Evolutionary conservation across 92 coral and sea anemone species (phyloP).

Genomic region (Porites rus): DNA sequence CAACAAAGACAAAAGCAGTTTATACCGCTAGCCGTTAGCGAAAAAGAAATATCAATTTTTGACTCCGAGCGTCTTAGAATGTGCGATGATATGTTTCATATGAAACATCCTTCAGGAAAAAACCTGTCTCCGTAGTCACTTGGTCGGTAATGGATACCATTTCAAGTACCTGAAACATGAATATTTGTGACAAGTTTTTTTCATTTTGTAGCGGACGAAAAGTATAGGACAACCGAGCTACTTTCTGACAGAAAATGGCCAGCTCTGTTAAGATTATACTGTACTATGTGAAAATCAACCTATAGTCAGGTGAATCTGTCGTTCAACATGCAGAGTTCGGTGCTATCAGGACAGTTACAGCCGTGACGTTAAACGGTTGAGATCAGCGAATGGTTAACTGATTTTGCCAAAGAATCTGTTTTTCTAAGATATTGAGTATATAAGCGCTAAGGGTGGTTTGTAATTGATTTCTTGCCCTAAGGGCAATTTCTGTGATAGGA

Average conservation of each 20-base stretch:
- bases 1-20: neutral
- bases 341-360: neutral
- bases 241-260: too few species aligned
- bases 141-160: neutral
- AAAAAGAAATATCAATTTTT: neutral
- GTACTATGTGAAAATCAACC: too few species aligned
- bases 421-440: too few species aligned
- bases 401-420: neutral
- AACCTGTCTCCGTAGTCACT: neutral
- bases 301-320: too few species aligned
- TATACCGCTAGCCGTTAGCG: neutral
- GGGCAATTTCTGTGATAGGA: too few species aligned
- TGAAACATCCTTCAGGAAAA: constrained; percentile 6
- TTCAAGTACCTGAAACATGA: neutral
- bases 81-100: neutral
- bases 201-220: too few species aligned
- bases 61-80: neutral
- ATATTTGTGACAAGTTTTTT: too few species aligned
- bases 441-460: too few species aligned
- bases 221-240: too few species aligned
- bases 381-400: neutral
- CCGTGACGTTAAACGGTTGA: neutral
- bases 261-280: too few species aligned
- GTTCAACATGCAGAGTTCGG: too few species aligned
- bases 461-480: too few species aligned